phyloP scores from a whole-genome alignment of 2,888 invertebrate genomes.

The Dryocosmus kuriphilus region DNA sequence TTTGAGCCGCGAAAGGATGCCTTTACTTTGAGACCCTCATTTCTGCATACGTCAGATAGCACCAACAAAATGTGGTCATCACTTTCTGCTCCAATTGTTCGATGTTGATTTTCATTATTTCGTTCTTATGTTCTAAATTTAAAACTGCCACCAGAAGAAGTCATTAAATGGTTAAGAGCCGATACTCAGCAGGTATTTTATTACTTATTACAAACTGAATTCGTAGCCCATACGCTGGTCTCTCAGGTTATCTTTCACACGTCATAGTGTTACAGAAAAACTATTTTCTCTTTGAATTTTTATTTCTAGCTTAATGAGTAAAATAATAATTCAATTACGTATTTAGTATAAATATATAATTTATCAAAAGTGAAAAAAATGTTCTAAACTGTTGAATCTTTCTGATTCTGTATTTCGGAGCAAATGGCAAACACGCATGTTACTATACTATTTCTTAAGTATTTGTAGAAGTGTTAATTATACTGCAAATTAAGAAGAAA shows the following conservation, averaged over 20 bases:
- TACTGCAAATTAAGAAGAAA: too few species aligned
- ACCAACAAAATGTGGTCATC: too few species aligned
- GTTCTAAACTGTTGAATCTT: background rate
- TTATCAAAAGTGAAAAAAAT: background rate
- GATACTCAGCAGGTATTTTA: slow-evolving; percentile 61
- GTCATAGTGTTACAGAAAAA: too few species aligned
- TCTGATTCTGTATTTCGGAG: background rate
- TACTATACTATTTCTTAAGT: too few species aligned
- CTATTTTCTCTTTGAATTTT: background rate
- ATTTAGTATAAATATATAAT: background rate
- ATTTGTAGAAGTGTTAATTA: too few species aligned
- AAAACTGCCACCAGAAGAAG: slow-evolving; percentile 57
- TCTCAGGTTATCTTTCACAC: background rate
- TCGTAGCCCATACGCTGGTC: background rate
- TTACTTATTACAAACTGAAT: too few species aligned
- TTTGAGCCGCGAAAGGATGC: too few species aligned
- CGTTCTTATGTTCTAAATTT: slow-evolving; percentile 53
- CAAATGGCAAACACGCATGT: background rate
- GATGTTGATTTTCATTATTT: too few species aligned
- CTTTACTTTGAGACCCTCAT: too few species aligned
- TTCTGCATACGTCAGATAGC: too few species aligned
- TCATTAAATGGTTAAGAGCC: slow-evolving; percentile 62
- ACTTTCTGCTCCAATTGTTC: too few species aligned
- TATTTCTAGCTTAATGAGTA: background rate
- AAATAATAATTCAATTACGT: background rate